Evolutionary conservation across 2,797 vertebrate genomes (phyloP).

Genomic region (Apogon talboti): DNA sequence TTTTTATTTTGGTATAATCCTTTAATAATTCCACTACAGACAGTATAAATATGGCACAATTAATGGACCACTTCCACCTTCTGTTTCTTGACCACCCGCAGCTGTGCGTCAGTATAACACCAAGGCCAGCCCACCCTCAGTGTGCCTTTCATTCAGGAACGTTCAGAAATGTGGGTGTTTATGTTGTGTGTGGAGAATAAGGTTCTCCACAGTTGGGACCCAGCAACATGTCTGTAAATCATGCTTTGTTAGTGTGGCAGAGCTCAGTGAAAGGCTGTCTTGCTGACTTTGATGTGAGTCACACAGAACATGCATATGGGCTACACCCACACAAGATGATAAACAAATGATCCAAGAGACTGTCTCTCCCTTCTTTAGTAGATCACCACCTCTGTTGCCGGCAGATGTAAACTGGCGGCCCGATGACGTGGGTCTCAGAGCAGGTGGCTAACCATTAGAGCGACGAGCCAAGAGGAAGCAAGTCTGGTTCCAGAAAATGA

Average conservation of each 20-base stretch:
- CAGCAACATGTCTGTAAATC: conserved; percentile 65
- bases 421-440: conserved; percentile 39
- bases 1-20: conserved; percentile 10
- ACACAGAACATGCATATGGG: conserved; percentile 65
- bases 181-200: conserved; percentile 56
- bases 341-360: conserved; percentile 71
- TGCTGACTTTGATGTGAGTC: conserved; percentile 73
- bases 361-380: conserved; percentile 29
- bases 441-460: conserved; percentile 70
- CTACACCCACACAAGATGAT: conserved; percentile 66
- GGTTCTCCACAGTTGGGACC: conserved; percentile 57
- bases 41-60: conserved; percentile 65
- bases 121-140: conserved; percentile 65
- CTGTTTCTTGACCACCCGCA: conserved; percentile 79
- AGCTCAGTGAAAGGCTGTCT: conserved; percentile 54
- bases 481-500: conserved; percentile 50
- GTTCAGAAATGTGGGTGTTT: conserved; percentile 62
- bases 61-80: conserved; percentile 81
- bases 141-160: conserved; percentile 62
- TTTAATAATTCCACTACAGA: conserved; percentile 33
- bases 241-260: conserved; percentile 50
- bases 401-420: conserved; percentile 61
- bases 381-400: conserved; percentile 34
- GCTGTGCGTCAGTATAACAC: conserved; percentile 83
- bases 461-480: conserved; percentile 40